These are phyloP conservation scores for Platycercus adscitus DNA, from an alignment of 2,113 vertebrate species.

Conservation along the genomic window DNA sequence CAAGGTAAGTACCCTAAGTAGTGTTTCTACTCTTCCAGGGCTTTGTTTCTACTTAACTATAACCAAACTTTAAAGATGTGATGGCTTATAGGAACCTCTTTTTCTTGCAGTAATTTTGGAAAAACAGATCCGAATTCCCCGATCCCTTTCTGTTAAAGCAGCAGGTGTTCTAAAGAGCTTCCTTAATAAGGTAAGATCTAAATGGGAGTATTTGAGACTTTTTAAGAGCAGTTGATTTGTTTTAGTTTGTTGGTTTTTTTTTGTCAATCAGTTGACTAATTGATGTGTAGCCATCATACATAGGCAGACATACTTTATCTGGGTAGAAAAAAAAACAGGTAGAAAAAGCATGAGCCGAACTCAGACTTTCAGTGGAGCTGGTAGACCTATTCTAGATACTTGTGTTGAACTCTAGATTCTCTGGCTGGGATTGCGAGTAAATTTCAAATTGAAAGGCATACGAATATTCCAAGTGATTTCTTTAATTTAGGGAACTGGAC, in stretches of 20 bases:
- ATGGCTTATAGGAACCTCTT: background rate
- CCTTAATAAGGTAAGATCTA: slow-evolving; percentile 91
- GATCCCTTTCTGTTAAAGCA: slow-evolving; percentile 97
- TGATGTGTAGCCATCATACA: background rate
- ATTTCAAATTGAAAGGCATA: background rate
- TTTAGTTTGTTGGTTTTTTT: background rate
- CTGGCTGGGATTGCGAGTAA: background rate
- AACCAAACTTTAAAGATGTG: background rate
- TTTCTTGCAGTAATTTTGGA: slow-evolving; percentile 93
- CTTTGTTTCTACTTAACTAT: background rate
- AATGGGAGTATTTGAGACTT: background rate
- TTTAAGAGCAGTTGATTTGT: background rate
- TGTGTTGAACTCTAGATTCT: background rate
- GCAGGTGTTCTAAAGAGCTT: slow-evolving; percentile 98
- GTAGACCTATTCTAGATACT: background rate
- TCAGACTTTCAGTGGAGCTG: background rate
- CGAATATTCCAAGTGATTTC: background rate
- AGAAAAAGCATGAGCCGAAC: background rate
- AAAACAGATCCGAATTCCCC: slow-evolving; percentile 97
- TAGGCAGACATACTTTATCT: background rate
- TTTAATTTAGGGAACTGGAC: background rate
- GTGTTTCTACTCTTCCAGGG: background rate
- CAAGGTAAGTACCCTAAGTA: slow-evolving; percentile 82
- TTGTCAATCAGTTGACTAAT: background rate
- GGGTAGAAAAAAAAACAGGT: background rate